Base-by-base conservation (phyloP, 1,140 invertebrate species). In the Bombus confusus region DNA sequence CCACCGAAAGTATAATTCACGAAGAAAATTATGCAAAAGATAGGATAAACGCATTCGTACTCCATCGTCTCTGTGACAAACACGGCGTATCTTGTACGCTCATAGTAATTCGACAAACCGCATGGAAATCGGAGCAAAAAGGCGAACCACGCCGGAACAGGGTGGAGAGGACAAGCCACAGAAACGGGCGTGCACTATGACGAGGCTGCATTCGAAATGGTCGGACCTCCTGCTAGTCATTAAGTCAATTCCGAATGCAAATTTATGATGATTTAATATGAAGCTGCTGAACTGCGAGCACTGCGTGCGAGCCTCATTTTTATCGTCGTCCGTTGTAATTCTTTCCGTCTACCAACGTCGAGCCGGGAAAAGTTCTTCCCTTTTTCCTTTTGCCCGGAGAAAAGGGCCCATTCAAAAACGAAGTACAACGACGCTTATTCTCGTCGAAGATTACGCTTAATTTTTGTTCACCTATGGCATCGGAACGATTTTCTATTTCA, bases 251-350 rank as follows among this genome's bases (percentile, higher is more conserved):
- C 88, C 72, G 75, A 69, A 93, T 93, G 92, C 91, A 93, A 92
- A 92, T 93, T 92, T 92, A 93, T 93, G 91, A 92, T 91, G 91
- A 92, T 92, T 91, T 89, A 92, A 92, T 92, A 93, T 90, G 82
- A 90, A 89, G 88, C 81, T 47, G 41, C 34, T 84, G 82, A 91
- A 88, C 73, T 85, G 75, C 39, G n/a, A 74, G 86, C 69, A 75
- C 87, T n/a, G 43, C 59, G 73, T 28, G 80, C 73, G 25, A 64
- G 34, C 25, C 74, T 57, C 87, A 83, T 88, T 91, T 86, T 78
- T 78, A 82, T 74, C 78, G 28, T 52, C 66, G 39, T 31, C 57
- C 52, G 37, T 66, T 57, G 68, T 74, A 77, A 87, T 88, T 86
- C 80, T 78, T 83, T 72, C 43, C 39, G 41, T 74, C 69, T 34